Percentiles rank a stretch among this genome's conserved stretches.
These are phyloP conservation scores for Teinopalpus imperialis DNA, from an alignment of 2,888 invertebrate species.

Conservation along the genomic window DNA sequence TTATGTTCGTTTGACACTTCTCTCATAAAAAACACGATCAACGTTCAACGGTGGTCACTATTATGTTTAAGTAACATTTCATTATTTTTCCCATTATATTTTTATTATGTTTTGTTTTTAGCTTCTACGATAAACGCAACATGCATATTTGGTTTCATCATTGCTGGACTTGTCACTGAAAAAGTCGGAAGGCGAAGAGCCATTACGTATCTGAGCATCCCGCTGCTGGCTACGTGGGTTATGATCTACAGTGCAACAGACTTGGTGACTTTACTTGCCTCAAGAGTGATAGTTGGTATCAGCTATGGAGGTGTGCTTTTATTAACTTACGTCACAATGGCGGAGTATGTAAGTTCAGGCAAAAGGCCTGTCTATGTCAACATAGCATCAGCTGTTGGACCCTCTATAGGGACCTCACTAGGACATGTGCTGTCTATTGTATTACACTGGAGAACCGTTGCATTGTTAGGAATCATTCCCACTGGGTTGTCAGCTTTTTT, in stretches of 20 bases:
- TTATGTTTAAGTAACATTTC: too few species aligned
- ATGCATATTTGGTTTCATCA: constrained; percentile 23
- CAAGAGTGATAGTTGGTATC: constrained; percentile 29
- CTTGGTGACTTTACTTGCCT: constrained; percentile 7
- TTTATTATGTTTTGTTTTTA: constrained; percentile 21
- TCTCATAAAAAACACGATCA: too few species aligned
- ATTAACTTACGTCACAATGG: constrained; percentile 16
- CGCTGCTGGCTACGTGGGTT: constrained; percentile 19
- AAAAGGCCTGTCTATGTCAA: constrained; percentile 26
- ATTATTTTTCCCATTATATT: background rate
- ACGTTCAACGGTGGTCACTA: too few species aligned
- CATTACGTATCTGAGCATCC: constrained; percentile 8
- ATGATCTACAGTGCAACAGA: constrained; percentile 16
- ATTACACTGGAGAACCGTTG: constrained; percentile 32
- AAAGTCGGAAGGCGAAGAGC: constrained; percentile 18
- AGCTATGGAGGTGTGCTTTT: constrained; percentile 25
- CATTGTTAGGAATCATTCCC: constrained; percentile 30
- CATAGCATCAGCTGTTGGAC: constrained; percentile 28
- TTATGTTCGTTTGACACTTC: too few species aligned
- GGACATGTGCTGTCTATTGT: constrained; percentile 31
- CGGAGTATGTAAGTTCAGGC: constrained; percentile 24
- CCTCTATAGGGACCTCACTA: constrained; percentile 28
- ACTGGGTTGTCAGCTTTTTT: constrained; percentile 24
- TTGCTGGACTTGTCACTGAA: constrained; percentile 16
- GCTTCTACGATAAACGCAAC: constrained; percentile 31